Percentiles rank a stretch among this genome's conserved stretches.
These are phyloP conservation scores for Hirtodrosophila cameraria DNA, from an alignment of 2,888 invertebrate genomes.

Conservation along the genomic window DNA sequence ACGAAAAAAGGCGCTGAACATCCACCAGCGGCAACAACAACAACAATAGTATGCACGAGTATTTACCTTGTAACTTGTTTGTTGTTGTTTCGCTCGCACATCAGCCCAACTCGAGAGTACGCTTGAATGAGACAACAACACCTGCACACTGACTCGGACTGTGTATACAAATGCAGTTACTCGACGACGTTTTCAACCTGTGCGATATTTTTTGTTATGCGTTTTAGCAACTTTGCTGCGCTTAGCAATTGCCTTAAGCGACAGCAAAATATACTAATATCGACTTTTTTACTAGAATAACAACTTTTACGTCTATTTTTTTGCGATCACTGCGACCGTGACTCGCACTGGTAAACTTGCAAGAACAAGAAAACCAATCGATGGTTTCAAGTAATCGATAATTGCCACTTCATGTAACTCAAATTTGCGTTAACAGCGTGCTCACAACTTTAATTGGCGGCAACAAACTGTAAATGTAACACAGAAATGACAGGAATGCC, in stretches of 20 bases:
- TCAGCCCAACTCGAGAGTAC: constrained; percentile 52
- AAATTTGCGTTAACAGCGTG: too few species aligned
- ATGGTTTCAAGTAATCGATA: constrained; percentile 22
- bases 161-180: constrained; percentile 65
- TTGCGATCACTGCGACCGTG: constrained; percentile 40
- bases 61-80: constrained; percentile 78
- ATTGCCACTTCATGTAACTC: too few species aligned
- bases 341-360: constrained; percentile 39
- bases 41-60: constrained; percentile 64
- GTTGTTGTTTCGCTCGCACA: constrained; percentile 79
- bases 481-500: too few species aligned
- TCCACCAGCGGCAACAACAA: constrained; percentile 67
- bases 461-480: too few species aligned
- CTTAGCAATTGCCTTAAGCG: not conserved
- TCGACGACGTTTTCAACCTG: constrained; percentile 39
- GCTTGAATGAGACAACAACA: constrained; percentile 69
- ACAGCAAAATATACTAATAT: not conserved
- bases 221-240: constrained; percentile 21
- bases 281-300: constrained; percentile 9
- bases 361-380: constrained; percentile 45
- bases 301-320: constrained; percentile 41
- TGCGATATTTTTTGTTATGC: constrained; percentile 32
- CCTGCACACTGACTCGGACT: constrained; percentile 47
- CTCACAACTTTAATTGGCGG: too few species aligned
- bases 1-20: constrained; percentile 77